phyloP scores from a whole-genome alignment of 30 jellyfish, hydroid and myxozoan genomes.

The Clytia hemisphaerica region DNA sequence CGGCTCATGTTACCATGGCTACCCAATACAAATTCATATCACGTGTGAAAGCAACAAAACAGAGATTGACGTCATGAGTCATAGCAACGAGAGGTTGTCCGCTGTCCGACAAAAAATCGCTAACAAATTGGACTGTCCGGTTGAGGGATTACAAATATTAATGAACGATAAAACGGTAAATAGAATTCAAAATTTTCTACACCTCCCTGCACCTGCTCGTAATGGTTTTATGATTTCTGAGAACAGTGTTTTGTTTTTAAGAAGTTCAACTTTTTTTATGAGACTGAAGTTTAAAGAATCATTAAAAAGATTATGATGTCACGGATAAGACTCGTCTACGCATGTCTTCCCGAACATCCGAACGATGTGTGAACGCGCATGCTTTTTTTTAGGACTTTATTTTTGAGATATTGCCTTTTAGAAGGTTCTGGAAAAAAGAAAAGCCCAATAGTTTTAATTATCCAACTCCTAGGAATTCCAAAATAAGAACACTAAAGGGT shows the following conservation, averaged over 20 bases:
- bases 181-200: background rate
- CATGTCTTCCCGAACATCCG: no score
- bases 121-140: slow-evolving; percentile 32
- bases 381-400: no score
- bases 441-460: background rate
- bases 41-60: slow-evolving; percentile 44
- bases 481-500: background rate
- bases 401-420: background rate
- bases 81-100: slow-evolving; percentile 51
- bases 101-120: slow-evolving; percentile 57
- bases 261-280: no score
- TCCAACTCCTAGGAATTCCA: background rate
- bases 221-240: background rate
- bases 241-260: no score
- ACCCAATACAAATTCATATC: slow-evolving; percentile 38
- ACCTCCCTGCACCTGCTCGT: background rate
- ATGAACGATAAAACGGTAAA: slow-evolving; percentile 60
- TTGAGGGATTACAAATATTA: slow-evolving; percentile 31
- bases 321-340: no score
- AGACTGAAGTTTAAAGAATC: no score
- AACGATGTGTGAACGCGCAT: no score
- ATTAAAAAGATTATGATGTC: no score
- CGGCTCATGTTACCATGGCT: slow-evolving; percentile 77
- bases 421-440: background rate
- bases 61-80: slow-evolving; percentile 39